Base-by-base conservation (phyloP, 2,113 vertebrate genomes). In the Corydoras maculifer region DNA sequence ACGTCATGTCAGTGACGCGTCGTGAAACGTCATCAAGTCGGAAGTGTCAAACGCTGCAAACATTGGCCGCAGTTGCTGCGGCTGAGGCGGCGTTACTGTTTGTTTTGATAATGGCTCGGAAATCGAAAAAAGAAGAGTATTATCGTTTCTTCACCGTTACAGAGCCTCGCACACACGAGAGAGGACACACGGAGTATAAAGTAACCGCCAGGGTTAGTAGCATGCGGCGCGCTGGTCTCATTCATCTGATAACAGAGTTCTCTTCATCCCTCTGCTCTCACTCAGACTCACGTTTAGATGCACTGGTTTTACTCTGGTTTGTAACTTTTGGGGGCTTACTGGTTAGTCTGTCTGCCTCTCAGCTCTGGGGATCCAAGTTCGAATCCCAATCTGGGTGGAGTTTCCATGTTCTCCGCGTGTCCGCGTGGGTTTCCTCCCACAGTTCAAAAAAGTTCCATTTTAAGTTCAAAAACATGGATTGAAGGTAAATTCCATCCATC, bases 111-210 rank as follows among this genome's bases (percentile, higher is more conserved):
- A 94, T 96, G 93, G 92, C 93, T 68, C 86, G 91, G 3, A 91
- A 88, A 75, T 31, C 69, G 1, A 94, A 92, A 80, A 93, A 92
- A 79, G 92, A 95, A 50, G 92, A 94, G 72, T 90, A 91, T 72
- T 75, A 90, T 64, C 88, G 94, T 0, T 91, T 89, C 70, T 96
- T 93, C 61, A 76, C 84, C 2, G 94, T 96, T n/a, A 87, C 87
- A 4, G 92, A 95, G 2, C 85, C 90, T 35, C 88, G 93, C 31
- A 84, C 86, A 18, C 91, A 96, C 79, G 91, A 93, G 72, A 94
- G 93, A 74, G 94, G 94, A 69, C 87, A 92, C 88, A 95, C 94
- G 2, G 94, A 95, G 72, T 96, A 96, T 80, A 93, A 90, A 91
- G 91, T 96, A 50, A 88, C 88, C 9, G 94, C 92, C 2, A 85